A percentile compares a stretch with the other conserved stretches of the same genome.
phyloP scores from a whole-genome alignment of 2,888 invertebrate species.

The Thera britannica region DNA sequence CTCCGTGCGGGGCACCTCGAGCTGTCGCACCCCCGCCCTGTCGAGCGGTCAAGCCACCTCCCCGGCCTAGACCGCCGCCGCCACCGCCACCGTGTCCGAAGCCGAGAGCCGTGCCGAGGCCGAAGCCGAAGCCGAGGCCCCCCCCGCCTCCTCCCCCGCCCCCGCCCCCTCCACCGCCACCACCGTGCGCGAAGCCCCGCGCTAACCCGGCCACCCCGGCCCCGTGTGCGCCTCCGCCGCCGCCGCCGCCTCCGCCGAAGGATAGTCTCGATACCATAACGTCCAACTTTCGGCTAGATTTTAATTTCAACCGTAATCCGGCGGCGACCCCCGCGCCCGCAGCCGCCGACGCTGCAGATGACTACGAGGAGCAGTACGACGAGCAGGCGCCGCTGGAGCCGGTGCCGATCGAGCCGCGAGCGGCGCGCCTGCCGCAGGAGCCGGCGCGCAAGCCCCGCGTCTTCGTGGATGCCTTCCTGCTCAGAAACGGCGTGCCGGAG shows the following conservation, averaged over 20 bases:
- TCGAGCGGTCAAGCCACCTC: constrained; percentile 37
- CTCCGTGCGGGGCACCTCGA: constrained; percentile 45
- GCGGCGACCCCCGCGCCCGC: constrained; percentile 49
- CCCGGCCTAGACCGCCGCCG: constrained; percentile 48
- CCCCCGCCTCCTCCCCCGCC: constrained; percentile 57
- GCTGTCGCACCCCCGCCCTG: constrained; percentile 18
- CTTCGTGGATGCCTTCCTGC: constrained; percentile 77
- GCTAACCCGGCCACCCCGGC: constrained; percentile 71
- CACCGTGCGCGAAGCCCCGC: constrained; percentile 67
- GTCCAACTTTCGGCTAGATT: constrained; percentile 73
- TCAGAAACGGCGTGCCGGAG: constrained; percentile 73
- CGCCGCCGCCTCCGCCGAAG: constrained; percentile 55
- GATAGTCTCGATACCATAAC: constrained; percentile 66
- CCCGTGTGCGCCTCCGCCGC: constrained; percentile 60
- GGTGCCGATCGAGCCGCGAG: constrained; percentile 65
- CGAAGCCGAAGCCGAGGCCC: constrained; percentile 52
- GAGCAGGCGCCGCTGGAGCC: constrained; percentile 8
- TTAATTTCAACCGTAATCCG: constrained; percentile 71
- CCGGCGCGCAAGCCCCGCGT: constrained; percentile 69
- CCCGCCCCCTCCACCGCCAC: constrained; percentile 62
- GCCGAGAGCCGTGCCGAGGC: constrained; percentile 65
- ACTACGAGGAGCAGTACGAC: constrained; percentile 21
- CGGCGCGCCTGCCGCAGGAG: constrained; percentile 66
- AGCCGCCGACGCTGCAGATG: constrained; percentile 39
- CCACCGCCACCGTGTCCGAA: constrained; percentile 57